Conservation (phyloP, 2,888 invertebrate species). For the Heliconius ethilla region DNA sequence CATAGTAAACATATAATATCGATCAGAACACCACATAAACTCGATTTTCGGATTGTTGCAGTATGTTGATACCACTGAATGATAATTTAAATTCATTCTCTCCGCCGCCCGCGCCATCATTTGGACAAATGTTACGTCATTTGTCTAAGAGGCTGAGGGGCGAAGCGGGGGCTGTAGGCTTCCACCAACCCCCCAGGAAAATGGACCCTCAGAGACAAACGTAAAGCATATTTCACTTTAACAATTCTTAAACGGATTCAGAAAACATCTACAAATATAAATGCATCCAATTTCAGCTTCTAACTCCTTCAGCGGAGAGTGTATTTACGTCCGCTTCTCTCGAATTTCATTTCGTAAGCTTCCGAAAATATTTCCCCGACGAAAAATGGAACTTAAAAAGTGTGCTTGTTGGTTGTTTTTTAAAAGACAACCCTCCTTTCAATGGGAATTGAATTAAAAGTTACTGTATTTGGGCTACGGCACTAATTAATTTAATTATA, state of each 20-base stretch:
- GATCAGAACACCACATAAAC: constrained; percentile 57
- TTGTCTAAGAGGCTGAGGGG: constrained; percentile 76
- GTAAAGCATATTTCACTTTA: constrained; percentile 58
- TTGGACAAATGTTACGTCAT: constrained; percentile 83
- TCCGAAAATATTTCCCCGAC: constrained; percentile 70
- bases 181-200: constrained; percentile 50
- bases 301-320: constrained; percentile 57
- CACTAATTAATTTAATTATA: constrained; percentile 80
- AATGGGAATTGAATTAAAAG: constrained; percentile 80
- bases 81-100: constrained; percentile 84
- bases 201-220: constrained; percentile 51
- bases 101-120: constrained; percentile 83
- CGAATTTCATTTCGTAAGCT: constrained; percentile 73
- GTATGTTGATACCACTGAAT: constrained; percentile 81
- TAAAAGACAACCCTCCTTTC: constrained; percentile 59
- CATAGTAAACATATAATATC: constrained; percentile 15
- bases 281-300: constrained; percentile 60
- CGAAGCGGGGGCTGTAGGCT: constrained; percentile 60
- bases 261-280: constrained; percentile 68
- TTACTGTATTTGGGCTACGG: constrained; percentile 75
- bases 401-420: constrained; percentile 68
- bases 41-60: constrained; percentile 73
- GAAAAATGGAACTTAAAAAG: constrained; percentile 72
- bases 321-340: constrained; percentile 56
- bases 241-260: constrained; percentile 62